Evolutionary conservation across 2,888 invertebrate genomes (phyloP).

Genomic region (Spodoptera picta): DNA sequence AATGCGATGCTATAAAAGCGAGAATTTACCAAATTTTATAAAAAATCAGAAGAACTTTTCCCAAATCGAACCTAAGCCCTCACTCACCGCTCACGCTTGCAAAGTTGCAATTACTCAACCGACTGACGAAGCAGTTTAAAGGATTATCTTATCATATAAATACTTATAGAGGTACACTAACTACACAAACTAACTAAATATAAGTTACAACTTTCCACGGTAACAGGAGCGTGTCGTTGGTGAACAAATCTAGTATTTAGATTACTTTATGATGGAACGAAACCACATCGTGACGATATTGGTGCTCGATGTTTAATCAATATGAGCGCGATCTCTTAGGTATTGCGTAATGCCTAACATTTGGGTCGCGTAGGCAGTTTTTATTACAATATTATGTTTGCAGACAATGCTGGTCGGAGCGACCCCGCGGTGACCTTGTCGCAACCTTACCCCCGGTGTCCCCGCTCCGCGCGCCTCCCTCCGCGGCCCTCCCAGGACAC

Average conservation of each 20-base stretch:
- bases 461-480: slow-evolving; percentile 52
- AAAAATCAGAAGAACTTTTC: too few relatives aligned
- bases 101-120: too few relatives aligned
- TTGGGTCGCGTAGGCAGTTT: slow-evolving; percentile 62
- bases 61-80: too few relatives aligned
- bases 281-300: slow-evolving; percentile 11
- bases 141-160: too few relatives aligned
- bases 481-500: slow-evolving; percentile 71
- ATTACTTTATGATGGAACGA: slow-evolving; percentile 9
- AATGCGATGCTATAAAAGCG: too few relatives aligned
- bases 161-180: too few relatives aligned
- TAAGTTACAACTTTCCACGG: too few relatives aligned
- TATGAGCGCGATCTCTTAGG: slow-evolving; percentile 44
- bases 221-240: too few relatives aligned
- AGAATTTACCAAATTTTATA: too few relatives aligned
- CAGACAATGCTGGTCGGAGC: slow-evolving; percentile 67
- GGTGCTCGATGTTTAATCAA: slow-evolving; percentile 46
- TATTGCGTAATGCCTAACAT: slow-evolving; percentile 56
- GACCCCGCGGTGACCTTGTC: slow-evolving; percentile 77
- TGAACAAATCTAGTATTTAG: slow-evolving; percentile 2
- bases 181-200: too few relatives aligned
- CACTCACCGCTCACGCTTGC: too few relatives aligned
- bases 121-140: too few relatives aligned
- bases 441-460: slow-evolving; percentile 70
- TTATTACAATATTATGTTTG: slow-evolving; percentile 66